phyloP scores from a whole-genome alignment of 2,888 invertebrate species.

The Cecidostiba fungosa region DNA sequence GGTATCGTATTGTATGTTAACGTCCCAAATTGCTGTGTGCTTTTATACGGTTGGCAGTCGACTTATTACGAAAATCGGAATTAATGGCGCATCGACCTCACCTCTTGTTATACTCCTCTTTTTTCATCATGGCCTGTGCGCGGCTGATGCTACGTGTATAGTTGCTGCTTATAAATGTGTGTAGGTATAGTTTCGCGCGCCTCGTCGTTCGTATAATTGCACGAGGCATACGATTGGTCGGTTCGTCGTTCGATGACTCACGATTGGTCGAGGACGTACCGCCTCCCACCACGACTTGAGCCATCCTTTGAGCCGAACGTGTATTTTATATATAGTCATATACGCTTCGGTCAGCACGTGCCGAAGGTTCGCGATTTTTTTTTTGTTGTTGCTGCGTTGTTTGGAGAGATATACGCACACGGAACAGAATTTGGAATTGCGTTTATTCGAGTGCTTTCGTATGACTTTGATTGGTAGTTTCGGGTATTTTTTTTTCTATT shows the following conservation, averaged over 20 bases:
- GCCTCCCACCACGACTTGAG: neutral
- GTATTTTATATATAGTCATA: neutral
- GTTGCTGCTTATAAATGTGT: neutral
- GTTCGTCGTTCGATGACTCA: neutral
- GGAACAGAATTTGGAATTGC: neutral
- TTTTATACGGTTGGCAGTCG: neutral
- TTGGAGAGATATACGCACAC: too few species aligned
- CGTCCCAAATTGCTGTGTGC: too few species aligned
- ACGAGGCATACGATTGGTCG: neutral
- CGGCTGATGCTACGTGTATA: neutral
- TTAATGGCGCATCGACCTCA: constrained; percentile 2
- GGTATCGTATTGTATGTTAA: neutral
- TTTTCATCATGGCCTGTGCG: neutral
- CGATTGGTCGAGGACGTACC: neutral
- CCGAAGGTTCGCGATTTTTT: neutral
- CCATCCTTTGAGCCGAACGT: neutral
- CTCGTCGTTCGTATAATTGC: neutral
- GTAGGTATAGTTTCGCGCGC: neutral
- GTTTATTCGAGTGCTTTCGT: neutral
- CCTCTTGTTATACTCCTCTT: neutral
- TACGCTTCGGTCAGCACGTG: neutral
- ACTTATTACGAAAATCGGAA: neutral
- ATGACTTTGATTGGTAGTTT: neutral
- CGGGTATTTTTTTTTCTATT: too few species aligned
- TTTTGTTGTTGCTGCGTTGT: neutral